Base-by-base conservation (phyloP, 2,113 vertebrate genomes). In the Myotis yumanensis region DNA sequence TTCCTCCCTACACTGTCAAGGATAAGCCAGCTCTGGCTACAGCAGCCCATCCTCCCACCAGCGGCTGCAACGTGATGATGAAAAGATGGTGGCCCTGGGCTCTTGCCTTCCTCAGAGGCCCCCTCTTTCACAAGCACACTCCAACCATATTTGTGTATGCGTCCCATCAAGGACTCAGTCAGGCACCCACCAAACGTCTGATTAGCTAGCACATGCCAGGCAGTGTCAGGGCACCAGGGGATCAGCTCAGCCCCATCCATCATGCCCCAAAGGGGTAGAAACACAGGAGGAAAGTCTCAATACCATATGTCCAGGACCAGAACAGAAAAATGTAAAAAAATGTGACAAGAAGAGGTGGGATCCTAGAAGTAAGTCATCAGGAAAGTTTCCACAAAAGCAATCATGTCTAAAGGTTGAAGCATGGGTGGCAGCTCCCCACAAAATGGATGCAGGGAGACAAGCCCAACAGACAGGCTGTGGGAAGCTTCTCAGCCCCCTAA, bases 121-220 rank as follows among this genome's bases (percentile, higher is more conserved):
- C 12, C 14, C 37, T 25, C 62, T 52, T 83, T 32, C 28, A 37
- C 7, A 48, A 72, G 75, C 17, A 11, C 11, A 4, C 25, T 8
- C 32, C 14, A 35, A 7, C 35, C 11, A 20, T 22, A 25, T 23
- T 3, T 25, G 43, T 0, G 1, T 9, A 71, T 0, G 3, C 10
- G 16, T 52, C 11, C 12, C 20, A 28, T 15, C 2, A 35, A 37
- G 8, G 59, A n/a, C 22, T 40, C 46, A 0, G 5, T 46, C 7
- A 28, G 72, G 37, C 23, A 54, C 3, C 51, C n/a, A 48, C 7
- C 23, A 28, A 11, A 16, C 0, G 4, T 43, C 59, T 37, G 46
- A 32, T 32, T 11, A 48, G 43, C 64, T 7, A 10, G 32, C 5
- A 4, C 15, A 18, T 0, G 2, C n/a, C 28, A 30, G 52, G 66